Evolutionary conservation across 2,888 invertebrate genomes (phyloP).

Genomic region (Macropis europaea): DNA sequence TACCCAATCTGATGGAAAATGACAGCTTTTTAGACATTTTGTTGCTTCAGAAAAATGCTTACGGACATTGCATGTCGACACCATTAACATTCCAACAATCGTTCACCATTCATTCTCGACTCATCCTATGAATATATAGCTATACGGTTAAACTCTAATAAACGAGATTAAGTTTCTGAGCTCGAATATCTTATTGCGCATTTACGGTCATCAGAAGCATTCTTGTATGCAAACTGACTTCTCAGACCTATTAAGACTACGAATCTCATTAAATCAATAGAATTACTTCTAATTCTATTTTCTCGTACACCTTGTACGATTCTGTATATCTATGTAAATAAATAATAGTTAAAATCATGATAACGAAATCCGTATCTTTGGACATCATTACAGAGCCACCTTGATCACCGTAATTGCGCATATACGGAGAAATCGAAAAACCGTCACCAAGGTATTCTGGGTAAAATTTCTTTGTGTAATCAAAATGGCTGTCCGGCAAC

Average conservation of each 20-base stretch:
- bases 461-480: conserved; percentile 67
- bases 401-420: conserved; percentile 49
- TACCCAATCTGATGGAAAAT: conserved; percentile 58
- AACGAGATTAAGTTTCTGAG: conserved; percentile 41
- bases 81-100: conserved; percentile 26
- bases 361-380: not conserved
- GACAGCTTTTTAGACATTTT: conserved; percentile 32
- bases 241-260: not conserved
- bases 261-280: not conserved
- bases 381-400: not conserved
- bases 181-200: conserved; percentile 18
- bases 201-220: not conserved
- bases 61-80: conserved; percentile 50
- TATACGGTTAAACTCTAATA: conserved; percentile 7
- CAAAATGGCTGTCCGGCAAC: conserved; percentile 67
- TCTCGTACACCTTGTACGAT: not conserved
- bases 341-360: not conserved
- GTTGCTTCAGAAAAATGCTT: conserved; percentile 31
- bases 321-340: not conserved
- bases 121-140: conserved; percentile 2
- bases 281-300: not conserved
- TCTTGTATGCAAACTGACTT: not conserved
- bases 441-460: conserved; percentile 66
- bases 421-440: conserved; percentile 52
- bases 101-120: not conserved